phyloP scores from a whole-genome alignment of 2,888 invertebrate genomes.

The Drosophila helvetica region DNA sequence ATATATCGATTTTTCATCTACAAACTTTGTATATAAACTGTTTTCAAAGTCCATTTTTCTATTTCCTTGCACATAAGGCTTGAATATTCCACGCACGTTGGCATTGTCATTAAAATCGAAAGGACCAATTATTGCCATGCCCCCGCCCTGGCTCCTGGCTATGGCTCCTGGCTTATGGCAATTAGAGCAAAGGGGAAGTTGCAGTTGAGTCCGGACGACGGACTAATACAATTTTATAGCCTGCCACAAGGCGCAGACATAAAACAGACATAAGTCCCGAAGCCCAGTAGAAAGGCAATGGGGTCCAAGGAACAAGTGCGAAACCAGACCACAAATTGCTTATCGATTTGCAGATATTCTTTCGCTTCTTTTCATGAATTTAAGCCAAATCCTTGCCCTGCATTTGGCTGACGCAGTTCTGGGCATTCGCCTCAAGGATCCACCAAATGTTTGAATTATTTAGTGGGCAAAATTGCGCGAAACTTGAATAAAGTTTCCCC shows the following conservation, averaged over 20 bases:
- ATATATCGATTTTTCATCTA: too few species aligned
- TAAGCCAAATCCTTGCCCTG: constrained; percentile 7
- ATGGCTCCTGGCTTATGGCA: constrained; percentile 20
- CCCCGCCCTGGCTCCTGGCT: not conserved
- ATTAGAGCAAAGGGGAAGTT: constrained; percentile 22
- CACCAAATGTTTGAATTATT: not conserved
- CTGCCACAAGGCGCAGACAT: constrained; percentile 15
- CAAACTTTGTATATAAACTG: too few species aligned
- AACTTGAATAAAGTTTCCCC: too few species aligned
- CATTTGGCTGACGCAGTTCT: constrained; percentile 8
- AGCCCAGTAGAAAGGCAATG: constrained; percentile 17
- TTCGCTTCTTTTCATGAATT: constrained; percentile 11
- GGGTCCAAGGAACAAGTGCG: constrained; percentile 12
- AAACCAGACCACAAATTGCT: constrained; percentile 25
- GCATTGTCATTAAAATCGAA: constrained; percentile 27
- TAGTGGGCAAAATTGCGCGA: too few species aligned
- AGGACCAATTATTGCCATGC: constrained; percentile 20
- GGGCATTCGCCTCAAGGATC: not conserved
- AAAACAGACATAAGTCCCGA: constrained; percentile 1
- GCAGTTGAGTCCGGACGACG: not conserved
- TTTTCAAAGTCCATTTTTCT: too few species aligned
- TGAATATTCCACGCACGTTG: constrained; percentile 35
- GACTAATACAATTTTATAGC: constrained; percentile 22
- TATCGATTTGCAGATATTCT: constrained; percentile 37
- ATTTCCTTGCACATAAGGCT: too few species aligned